Evolutionary conservation across 2,797 vertebrate species (phyloP), one percentile per base, ranked within the genome.

Genomic region (Hypotaenidia philippensis): DNA sequence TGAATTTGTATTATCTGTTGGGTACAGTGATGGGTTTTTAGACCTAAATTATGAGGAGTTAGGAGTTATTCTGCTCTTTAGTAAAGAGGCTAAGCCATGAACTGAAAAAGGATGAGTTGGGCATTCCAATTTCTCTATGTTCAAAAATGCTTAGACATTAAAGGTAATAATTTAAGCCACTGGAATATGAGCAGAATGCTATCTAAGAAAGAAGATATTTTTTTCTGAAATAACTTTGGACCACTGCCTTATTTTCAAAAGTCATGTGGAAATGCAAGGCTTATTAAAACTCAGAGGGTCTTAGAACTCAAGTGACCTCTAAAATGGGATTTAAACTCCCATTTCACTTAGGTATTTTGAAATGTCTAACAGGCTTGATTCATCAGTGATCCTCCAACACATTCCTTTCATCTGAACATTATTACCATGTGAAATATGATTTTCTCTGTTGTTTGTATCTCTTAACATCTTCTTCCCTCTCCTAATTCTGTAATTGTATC

Each of bases 371-470:
- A 83, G 60, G 63, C 45, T 80, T 91, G 87, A 84, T 94, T 94
- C 91, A 89, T 66, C 95, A 90, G 5, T 79, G 85, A 88, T 89
- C 64, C 70, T 94, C 81, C 89, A 93, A 94, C 63, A 94, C 31
- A 68, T 53, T 79, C 38, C 41, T 94, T 91, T 91, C 86, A 93
- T 88, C 87, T 93, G 94, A 95, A 91, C 77, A 64, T 76, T 90
- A 94, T 96, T 94, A 85, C n/a, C 40, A 45, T 13, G n/a, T 71
- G 83, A 85, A 95, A 96, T 64, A 91, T 65, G 12, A 92, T 84
- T 96, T 93, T 91, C 53, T 71, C 32, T 22, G 75, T 93, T 93
- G 85, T 95, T 96, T 94, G 82, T 95, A 90, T 70, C 56, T 94
- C 66, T 92, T 92, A 91, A 70, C 57, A 91, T 93, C 70, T 88